Conservation (phyloP, 1,140 invertebrate genomes). For the Aphelenchoides fujianensis region DNA sequence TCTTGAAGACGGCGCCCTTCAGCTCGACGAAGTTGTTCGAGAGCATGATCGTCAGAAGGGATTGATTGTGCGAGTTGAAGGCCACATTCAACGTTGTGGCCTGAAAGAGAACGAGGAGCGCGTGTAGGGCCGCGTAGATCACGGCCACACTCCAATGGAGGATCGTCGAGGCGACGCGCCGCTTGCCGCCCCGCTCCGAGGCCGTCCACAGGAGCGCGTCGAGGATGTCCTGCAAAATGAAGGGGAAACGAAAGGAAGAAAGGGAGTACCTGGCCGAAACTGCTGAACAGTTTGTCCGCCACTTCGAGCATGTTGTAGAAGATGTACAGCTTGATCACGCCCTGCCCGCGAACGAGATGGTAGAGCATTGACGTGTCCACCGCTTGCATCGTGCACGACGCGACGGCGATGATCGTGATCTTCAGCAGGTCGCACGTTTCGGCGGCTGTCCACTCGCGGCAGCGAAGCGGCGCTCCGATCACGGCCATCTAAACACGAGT, state of each 20-base stretch:
- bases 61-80: slow-evolving; percentile 97
- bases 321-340: slow-evolving; percentile 97
- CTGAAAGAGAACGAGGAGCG: slow-evolving; percentile 78
- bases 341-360: slow-evolving; percentile 95
- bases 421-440: slow-evolving; percentile 95
- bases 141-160: slow-evolving; percentile 80
- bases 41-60: slow-evolving; percentile 95
- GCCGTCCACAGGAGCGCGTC: slow-evolving; percentile 97
- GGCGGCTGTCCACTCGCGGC: slow-evolving; percentile 68
- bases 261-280: slow-evolving; percentile 74
- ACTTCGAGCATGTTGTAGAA: slow-evolving; percentile 99
- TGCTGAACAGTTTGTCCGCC: slow-evolving; percentile 87
- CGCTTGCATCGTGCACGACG: slow-evolving; percentile 76
- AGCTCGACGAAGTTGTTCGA: slow-evolving; percentile 99
- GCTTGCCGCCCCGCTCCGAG: slow-evolving; percentile 32
- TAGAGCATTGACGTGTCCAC: slow-evolving; percentile 98
- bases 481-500: slow-evolving; percentile 55
- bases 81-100: slow-evolving; percentile 96
- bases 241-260: background rate
- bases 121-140: slow-evolving; percentile 90
- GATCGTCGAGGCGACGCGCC: slow-evolving; percentile 41
- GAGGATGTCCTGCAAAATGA: slow-evolving; percentile 77
- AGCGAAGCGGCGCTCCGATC: slow-evolving; percentile 50
- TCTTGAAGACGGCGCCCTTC: slow-evolving; percentile 97
- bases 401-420: slow-evolving; percentile 77